Base-by-base conservation (phyloP, 2,113 vertebrate genomes). In the Trichechus manatus region DNA sequence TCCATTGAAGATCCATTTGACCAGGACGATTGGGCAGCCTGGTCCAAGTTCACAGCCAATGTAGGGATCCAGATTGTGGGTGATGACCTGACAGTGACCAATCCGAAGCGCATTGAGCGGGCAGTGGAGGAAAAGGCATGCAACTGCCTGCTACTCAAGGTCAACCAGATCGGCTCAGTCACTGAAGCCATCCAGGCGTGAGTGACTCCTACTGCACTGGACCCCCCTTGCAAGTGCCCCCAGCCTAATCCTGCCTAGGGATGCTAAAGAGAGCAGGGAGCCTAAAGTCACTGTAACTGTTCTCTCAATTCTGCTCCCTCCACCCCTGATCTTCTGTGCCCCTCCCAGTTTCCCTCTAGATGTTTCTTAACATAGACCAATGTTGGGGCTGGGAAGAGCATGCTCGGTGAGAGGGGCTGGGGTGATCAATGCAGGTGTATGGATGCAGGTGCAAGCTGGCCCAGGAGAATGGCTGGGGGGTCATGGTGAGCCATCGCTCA, bases 401-500 rank as follows among this genome's bases (percentile, higher is more conserved):
- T 22, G 47, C 27, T 64, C 11, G 4, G 6, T 6, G 53, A 31
- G 2, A 23, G 36, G 14, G n/a, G 22, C 31, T 5, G 0, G 89
- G n/a, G 66, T 89, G 15, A 17, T 96, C 92, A 97, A 89, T 42
- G 66, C 39, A 82, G 93, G 27, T 94, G 27, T 96, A 0, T 39
- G 20, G 47, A 50, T 80, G 84, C 98, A 99, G 99, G 95, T 99
- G 99, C 98, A 99, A 99, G 94, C 87, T 99, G 98, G 99, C 99
- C 89, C 99, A 99, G 98, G 99, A 99, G 98, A 99, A 99, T 0
- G 99, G 99, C 97, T 99, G 99, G 99, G 99, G 99, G 0, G 99
- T 99, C 97, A 99, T 99, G 99, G 99, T 99, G 97, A 99, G 99
- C 94, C 99, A 99, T 85, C 99, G 99, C 95, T 99, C 99, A 1